Conservation (phyloP, 2,888 invertebrate species). For the Agrotis exclamationis region DNA sequence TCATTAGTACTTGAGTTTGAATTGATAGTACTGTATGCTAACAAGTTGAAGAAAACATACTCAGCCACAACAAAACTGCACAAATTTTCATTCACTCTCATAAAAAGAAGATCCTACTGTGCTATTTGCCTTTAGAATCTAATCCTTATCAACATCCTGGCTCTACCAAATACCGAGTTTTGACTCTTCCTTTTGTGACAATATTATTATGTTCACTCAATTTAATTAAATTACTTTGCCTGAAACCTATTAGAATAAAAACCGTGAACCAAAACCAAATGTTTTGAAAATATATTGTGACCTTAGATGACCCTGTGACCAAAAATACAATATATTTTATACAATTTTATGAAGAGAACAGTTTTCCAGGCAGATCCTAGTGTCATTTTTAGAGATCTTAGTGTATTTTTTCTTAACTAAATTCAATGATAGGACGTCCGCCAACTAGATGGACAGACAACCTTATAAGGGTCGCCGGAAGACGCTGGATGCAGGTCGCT, state of each 20-base stretch:
- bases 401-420: neutral
- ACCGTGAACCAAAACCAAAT: neutral
- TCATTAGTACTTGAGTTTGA: constrained; percentile 4
- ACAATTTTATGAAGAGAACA: neutral
- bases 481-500: too few relatives aligned
- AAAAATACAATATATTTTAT: neutral
- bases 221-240: neutral
- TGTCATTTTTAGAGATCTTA: neutral
- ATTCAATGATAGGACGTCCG: too few relatives aligned
- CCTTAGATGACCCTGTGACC: neutral
- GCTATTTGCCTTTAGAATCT: neutral
- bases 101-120: neutral
- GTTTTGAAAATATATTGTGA: neutral
- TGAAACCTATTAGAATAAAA: neutral
- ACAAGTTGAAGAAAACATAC: constrained; percentile 2
- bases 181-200: neutral
- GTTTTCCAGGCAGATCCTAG: neutral
- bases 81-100: neutral
- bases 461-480: too few relatives aligned
- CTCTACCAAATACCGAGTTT: neutral
- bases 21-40: neutral
- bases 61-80: neutral
- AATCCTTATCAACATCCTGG: neutral
- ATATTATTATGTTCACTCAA: neutral
- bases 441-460: too few relatives aligned